phyloP scores from a whole-genome alignment of 1,140 invertebrate genomes.

The Leptestheria dahalacensis region DNA sequence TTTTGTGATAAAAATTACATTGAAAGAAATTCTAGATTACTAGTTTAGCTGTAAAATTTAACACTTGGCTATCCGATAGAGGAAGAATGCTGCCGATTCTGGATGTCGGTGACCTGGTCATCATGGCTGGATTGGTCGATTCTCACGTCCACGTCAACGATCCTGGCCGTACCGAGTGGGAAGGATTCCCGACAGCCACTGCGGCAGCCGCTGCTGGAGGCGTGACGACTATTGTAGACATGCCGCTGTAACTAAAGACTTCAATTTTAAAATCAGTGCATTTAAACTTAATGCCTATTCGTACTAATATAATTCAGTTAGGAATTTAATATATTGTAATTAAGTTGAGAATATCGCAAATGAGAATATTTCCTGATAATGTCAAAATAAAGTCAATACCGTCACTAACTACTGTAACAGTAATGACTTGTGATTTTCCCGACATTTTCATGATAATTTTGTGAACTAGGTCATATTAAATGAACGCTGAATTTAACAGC shows the following conservation, averaged over 20 bases:
- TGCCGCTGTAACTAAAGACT: slow-evolving; percentile 42
- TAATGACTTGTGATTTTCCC: too few relatives aligned
- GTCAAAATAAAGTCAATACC: too few relatives aligned
- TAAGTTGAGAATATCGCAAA: too few relatives aligned
- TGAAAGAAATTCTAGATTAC: not conserved
- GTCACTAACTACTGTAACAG: too few relatives aligned
- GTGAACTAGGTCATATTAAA: too few relatives aligned
- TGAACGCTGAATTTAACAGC: not conserved
- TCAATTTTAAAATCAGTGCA: not conserved
- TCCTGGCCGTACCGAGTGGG: slow-evolving; percentile 42
- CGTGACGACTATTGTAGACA: slow-evolving; percentile 54
- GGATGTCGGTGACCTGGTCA: slow-evolving; percentile 40
- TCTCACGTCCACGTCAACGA: slow-evolving; percentile 78
- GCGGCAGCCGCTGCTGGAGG: slow-evolving; percentile 52
- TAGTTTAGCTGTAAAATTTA: not conserved
- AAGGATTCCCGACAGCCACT: slow-evolving; percentile 51
- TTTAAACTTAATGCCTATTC: too few relatives aligned
- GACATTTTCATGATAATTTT: too few relatives aligned
- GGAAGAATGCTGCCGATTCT: slow-evolving; percentile 26
- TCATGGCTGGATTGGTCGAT: slow-evolving; percentile 72
- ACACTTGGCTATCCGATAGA: not conserved
- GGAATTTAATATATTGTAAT: too few relatives aligned
- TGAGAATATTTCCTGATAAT: too few relatives aligned
- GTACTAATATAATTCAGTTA: too few relatives aligned
- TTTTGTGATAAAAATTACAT: not conserved